Evolutionary conservation across 30 jellyfish, hydroid and myxozoan genomes (phyloP).

Genomic region (Turritopsis rubra): DNA sequence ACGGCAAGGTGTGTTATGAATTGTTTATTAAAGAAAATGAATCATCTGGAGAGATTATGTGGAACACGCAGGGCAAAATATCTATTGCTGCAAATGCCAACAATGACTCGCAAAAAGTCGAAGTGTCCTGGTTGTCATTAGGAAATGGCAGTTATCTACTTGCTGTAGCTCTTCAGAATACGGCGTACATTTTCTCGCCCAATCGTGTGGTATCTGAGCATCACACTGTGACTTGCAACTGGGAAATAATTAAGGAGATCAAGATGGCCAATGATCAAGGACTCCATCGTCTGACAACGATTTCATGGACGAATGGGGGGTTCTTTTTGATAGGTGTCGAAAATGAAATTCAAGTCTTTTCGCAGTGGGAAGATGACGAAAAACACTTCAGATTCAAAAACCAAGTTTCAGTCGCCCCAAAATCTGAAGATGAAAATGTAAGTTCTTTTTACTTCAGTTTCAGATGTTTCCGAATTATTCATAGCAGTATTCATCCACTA

Average conservation of each 20-base stretch:
- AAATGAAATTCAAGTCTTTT: constrained; percentile 85
- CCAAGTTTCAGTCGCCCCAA: not conserved
- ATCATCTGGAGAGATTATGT: constrained; percentile 78
- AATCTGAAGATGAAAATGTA: constrained; percentile 14
- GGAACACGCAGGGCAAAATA: constrained; percentile 64
- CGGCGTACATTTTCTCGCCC: constrained; percentile 32
- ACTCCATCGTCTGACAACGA: constrained; percentile 48
- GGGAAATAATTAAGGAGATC: constrained; percentile 62
- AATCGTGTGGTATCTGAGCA: constrained; percentile 11
- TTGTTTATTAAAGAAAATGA: constrained; percentile 50
- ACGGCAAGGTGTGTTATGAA: not conserved
- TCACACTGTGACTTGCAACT: constrained; percentile 31
- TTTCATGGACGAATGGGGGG: constrained; percentile 98
- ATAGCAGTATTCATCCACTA: no score
- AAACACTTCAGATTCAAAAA: constrained; percentile 10
- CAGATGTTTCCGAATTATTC: no score
- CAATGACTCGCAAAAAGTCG: constrained; percentile 30
- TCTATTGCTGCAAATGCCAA: constrained; percentile 36
- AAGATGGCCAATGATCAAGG: constrained; percentile 33
- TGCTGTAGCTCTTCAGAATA: constrained; percentile 66
- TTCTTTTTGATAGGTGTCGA: constrained; percentile 90
- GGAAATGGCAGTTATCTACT: constrained; percentile 82
- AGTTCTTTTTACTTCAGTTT: not conserved
- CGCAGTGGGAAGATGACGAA: constrained; percentile 87
- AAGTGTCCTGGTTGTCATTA: constrained; percentile 86